Base-by-base conservation (phyloP, 2,113 vertebrate species). In the Paradoxurus hermaphroditus region DNA sequence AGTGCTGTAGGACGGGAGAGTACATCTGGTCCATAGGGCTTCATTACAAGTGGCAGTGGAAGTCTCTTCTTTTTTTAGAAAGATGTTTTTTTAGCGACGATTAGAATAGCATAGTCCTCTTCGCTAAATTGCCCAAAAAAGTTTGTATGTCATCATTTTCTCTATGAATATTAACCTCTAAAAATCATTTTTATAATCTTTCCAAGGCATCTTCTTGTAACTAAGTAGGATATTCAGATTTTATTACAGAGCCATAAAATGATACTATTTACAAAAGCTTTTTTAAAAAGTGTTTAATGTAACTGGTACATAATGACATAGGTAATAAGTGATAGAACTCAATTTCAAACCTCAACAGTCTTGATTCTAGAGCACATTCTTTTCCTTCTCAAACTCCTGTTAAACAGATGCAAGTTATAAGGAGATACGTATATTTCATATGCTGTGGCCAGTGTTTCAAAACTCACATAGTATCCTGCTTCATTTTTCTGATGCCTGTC, bases 171-270 rank as follows among this genome's bases (percentile, higher is more conserved):
- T 92, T 88, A 88, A 49, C 67, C 46, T 75, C 21, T 83, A 75
- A 53, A 67, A 70, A 44, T n/a, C 29, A 77, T 95, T 86, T 65
- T 44, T 94, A 19, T 87, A 49, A 83, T 36, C 72, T 59, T 87
- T 90, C 34, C 18, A 68, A 85, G 63, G 44, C 21, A 62, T 79
- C 70, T 68, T 67, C 31, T 84, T 59, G 29, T 70, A 94, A 44
- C n/a, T 82, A 36, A 36, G 15, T 11, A 91, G 90, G n/a, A 81
- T 4, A 31, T 65, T 86, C 4, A 46, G 62, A 39, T 68, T 91
- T 88, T 53, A 91, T 91, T 94, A 70, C 13, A 87, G 95, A 89
- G n/a, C n/a, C 73, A 75, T 75, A 62, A 79, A 67, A 41, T 25
- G 25, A 67, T 77, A 8, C 11, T 36, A 31, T 10, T 56, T 79